phyloP scores from a whole-genome alignment of 2,888 invertebrate genomes.

The Polymixis flavicincta region DNA sequence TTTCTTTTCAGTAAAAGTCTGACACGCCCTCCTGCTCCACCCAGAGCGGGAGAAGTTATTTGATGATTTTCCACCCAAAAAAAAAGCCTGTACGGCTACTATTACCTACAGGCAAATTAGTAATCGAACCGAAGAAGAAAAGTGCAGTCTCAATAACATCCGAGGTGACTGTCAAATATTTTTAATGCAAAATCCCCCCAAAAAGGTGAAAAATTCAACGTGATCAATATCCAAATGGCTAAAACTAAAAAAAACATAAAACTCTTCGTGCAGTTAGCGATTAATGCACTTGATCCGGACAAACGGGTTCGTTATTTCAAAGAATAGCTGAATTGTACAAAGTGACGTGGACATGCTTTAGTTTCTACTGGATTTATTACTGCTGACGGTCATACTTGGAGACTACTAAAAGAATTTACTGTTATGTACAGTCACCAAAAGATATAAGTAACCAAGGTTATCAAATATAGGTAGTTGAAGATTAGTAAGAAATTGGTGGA shows the following conservation, averaged over 20 bases:
- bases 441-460: too few species aligned
- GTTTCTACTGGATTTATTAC: conserved; percentile 68
- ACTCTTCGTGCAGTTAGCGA: conserved; percentile 38
- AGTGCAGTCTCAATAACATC: background rate
- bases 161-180: background rate
- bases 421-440: conserved; percentile 19
- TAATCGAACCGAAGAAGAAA: too few species aligned
- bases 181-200: background rate
- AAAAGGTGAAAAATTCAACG: background rate
- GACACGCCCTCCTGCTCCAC: too few species aligned
- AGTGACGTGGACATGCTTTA: conserved; percentile 66
- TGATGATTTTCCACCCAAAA: too few species aligned
- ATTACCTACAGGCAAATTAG: background rate
- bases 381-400: conserved; percentile 58
- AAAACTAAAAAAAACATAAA: conserved; percentile 30
- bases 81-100: too few species aligned
- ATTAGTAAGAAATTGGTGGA: too few species aligned
- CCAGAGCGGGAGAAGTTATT: too few species aligned
- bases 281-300: conserved; percentile 67
- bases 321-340: conserved; percentile 68
- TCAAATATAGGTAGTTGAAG: too few species aligned
- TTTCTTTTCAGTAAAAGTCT: too few species aligned
- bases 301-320: conserved; percentile 68
- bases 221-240: conserved; percentile 28
- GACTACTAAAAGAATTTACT: conserved; percentile 61